Base-by-base conservation (phyloP, 2,888 invertebrate species). In the Coleophora flavipennella region DNA sequence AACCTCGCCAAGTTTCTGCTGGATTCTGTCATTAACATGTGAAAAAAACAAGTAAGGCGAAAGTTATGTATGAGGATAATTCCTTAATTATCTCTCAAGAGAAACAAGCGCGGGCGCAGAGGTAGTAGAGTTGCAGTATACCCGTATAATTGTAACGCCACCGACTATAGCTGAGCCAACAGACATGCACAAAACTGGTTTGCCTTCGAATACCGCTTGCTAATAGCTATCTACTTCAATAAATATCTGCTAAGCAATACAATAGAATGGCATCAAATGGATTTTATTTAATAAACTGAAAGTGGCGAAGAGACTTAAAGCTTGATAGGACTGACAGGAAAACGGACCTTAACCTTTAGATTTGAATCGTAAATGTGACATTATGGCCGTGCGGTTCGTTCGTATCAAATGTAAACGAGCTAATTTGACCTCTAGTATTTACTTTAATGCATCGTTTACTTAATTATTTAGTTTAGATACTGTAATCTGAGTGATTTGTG, bases 111-210 rank as follows among this genome's bases (percentile, higher is more conserved):
- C 12, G 12, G 12, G 13, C 10, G 29, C n/a, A 9, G 11, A 8
- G 29, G 11, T 29, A 11, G 29, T n/a, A n/a, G n/a, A n/a, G n/a
- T 11, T 29, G 2, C 10, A 9, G 4, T 9, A 8, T 8, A 6
- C 29, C 8, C 12, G 11, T 8, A 26, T 26, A 12, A n/a, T n/a
- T 33, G 33, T 33, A 33, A 20, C 20, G n/a, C 20, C 25, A 6
- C 3, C 20, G n/a, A n/a, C n/a, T n/a, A n/a, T 20, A 20, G 20
- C 6, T 20, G 20, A 35, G 44, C 57, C 49, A 52, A 57, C 56
- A 51, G 55, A 58, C 57, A 60, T 55, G 54, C 48, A 55, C 47
- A 42, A 45, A 51, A 68, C 63, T 61, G 51, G 68, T 67, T 68
- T 51, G 55, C 68, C 69, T 67, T 69, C 67, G 51, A 59, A 63